Evolutionary conservation across 2,113 vertebrate genomes (phyloP).

Genomic region (Colius striatus): DNA sequence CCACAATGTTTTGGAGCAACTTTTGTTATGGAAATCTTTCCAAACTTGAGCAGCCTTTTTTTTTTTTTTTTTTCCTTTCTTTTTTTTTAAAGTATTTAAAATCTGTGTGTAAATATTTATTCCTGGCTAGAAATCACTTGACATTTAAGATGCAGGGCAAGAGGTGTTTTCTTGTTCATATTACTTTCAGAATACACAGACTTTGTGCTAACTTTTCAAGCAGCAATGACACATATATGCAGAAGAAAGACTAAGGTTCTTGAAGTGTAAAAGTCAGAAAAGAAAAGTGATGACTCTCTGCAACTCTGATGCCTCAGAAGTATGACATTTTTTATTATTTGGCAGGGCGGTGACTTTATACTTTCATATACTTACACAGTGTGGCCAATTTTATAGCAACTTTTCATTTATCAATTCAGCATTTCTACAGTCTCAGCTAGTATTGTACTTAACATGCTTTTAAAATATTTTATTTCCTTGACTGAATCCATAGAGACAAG

Average conservation of each 20-base stretch:
- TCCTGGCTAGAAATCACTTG: not conserved
- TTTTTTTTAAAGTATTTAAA: not conserved
- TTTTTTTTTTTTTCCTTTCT: too few relatives aligned
- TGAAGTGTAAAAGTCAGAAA: not conserved
- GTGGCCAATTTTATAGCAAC: not conserved
- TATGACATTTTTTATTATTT: not conserved
- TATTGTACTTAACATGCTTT: not conserved
- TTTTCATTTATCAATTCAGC: slow-evolving; percentile 44
- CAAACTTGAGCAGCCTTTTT: not conserved
- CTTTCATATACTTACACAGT: not conserved
- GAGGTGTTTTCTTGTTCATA: not conserved
- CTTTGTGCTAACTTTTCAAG: not conserved
- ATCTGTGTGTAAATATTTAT: slow-evolving; percentile 25
- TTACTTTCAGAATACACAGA: not conserved
- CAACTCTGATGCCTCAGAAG: not conserved
- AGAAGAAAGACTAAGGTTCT: not conserved
- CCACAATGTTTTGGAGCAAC: not conserved
- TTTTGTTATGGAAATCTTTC: not conserved
- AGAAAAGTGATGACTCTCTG: not conserved
- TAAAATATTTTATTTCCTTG: slow-evolving; percentile 41
- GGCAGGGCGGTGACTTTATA: not conserved
- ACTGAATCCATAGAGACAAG: slow-evolving; percentile 34
- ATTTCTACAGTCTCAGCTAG: slow-evolving; percentile 28
- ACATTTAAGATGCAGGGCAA: not conserved
- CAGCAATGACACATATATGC: not conserved